phyloP scores from a whole-genome alignment of 2,113 vertebrate genomes.

The Echinops telfairi region DNA sequence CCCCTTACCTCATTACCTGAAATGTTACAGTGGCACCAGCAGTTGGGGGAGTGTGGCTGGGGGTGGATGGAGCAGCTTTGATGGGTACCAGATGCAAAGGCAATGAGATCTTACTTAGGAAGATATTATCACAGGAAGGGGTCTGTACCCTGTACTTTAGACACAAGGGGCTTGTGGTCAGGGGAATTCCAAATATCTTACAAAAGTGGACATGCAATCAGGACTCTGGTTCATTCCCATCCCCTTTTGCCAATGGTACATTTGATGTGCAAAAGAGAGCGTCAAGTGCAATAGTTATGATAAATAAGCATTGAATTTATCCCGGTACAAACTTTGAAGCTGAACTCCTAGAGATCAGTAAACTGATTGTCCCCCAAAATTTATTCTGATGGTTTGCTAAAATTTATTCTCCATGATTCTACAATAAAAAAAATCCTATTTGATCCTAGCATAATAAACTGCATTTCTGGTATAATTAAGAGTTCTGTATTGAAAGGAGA shows the following conservation, averaged over 20 bases:
- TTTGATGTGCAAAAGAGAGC: conserved; percentile 36
- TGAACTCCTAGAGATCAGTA: neutral
- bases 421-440: neutral
- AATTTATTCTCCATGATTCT: neutral
- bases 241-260: neutral
- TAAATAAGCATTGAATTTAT: conserved; percentile 44
- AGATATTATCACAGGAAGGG: conserved; percentile 7
- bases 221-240: neutral
- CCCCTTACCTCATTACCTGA: conserved; percentile 85
- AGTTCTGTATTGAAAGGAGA: neutral
- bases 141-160: neutral
- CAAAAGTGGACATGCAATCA: conserved; percentile 31
- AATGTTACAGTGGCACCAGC: conserved; percentile 74
- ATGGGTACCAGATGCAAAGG: conserved; percentile 52
- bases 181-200: conserved; percentile 63
- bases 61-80: conserved; percentile 58
- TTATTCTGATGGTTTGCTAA: neutral
- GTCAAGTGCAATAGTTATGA: neutral
- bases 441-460: neutral
- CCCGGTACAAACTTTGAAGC: neutral
- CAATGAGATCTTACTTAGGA: conserved; percentile 23
- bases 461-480: neutral
- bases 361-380: neutral
- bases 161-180: conserved; percentile 50
- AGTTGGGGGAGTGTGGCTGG: neutral